These are phyloP conservation scores for Gortyna flavago DNA, from an alignment of 2,888 invertebrate species.

Conservation along the genomic window DNA sequence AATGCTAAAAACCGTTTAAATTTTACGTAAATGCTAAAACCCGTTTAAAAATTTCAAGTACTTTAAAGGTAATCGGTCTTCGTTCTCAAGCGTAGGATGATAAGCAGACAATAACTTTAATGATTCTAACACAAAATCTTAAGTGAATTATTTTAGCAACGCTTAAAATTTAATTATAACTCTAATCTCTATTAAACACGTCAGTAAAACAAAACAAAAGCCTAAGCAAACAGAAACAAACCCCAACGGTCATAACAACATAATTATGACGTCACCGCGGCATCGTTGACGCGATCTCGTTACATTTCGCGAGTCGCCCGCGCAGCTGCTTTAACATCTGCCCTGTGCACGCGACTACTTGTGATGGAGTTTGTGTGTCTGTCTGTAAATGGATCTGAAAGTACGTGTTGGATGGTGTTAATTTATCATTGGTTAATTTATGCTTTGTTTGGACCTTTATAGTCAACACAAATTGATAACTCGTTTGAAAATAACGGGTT, in stretches of 20 bases:
- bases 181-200: constrained; percentile 15
- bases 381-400: constrained; percentile 45
- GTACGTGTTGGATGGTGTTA: constrained; percentile 35
- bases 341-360: constrained; percentile 68
- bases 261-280: constrained; percentile 63
- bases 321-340: constrained; percentile 77
- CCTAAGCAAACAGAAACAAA: constrained; percentile 46
- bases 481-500: neutral
- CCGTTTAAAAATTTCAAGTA: neutral
- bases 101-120: neutral
- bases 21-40: neutral
- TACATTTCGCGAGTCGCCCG: constrained; percentile 65
- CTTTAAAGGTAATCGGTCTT: neutral
- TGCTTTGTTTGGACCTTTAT: constrained; percentile 16
- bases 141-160: neutral
- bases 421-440: constrained; percentile 26
- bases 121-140: neutral
- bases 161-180: neutral
- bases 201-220: constrained; percentile 43
- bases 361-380: constrained; percentile 29
- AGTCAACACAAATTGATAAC: neutral
- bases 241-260: constrained; percentile 59
- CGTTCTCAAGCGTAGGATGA: neutral
- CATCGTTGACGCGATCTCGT: constrained; percentile 62
- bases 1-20: neutral